Evolutionary conservation across 1,140 invertebrate genomes (phyloP).

Genomic region (Papilio polyxenes): DNA sequence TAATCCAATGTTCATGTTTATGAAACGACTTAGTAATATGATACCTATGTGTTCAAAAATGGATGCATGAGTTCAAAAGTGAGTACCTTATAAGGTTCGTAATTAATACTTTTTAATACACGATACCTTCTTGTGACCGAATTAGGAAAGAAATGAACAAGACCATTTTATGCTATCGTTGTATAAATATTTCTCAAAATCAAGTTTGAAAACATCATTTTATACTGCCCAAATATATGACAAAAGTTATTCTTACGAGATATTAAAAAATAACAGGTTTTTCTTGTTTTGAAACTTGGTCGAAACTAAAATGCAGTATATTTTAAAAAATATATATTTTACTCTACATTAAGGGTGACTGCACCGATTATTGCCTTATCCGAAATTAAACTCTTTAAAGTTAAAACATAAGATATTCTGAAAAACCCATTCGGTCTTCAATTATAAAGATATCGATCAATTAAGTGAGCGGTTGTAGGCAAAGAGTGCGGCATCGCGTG

Average conservation of each 20-base stretch:
- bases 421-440: conserved; percentile 43
- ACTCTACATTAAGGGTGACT: background rate
- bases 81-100: background rate
- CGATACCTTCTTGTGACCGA: conserved; percentile 38
- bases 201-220: background rate
- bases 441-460: conserved; percentile 54
- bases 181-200: background rate
- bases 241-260: background rate
- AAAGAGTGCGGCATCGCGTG: conserved; percentile 54
- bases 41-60: background rate
- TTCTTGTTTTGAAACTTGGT: no score
- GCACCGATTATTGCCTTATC: background rate
- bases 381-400: background rate
- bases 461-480: conserved; percentile 47
- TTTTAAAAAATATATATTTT: background rate
- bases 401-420: background rate
- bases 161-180: background rate
- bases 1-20: background rate
- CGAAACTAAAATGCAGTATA: no score
- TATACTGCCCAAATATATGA: background rate
- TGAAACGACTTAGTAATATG: background rate
- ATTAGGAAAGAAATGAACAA: background rate
- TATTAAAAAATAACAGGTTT: no score
- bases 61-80: background rate
- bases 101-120: background rate